Base-by-base conservation (phyloP, 2,888 invertebrate species). In the Lepetodrilus schrolli region DNA sequence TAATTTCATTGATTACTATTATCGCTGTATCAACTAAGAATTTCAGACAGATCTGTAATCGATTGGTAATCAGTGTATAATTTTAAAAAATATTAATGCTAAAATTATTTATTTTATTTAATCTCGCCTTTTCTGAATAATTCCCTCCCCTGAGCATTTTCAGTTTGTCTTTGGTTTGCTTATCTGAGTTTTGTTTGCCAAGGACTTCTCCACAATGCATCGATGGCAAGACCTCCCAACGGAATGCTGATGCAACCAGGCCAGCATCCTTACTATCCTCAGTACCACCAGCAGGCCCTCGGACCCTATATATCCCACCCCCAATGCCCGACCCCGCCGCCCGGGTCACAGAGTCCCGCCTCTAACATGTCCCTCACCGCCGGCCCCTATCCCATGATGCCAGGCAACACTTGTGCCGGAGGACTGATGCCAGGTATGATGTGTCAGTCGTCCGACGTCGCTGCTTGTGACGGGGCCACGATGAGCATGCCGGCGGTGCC, bases 261-360 rank as follows among this genome's bases (percentile, higher is more conserved):
- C 3, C 74, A 75, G 66, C 79, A 73, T 37, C 76, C 76, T 10
- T 75, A 70, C 71, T 76, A 77, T 78, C 74, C 80, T 13, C 81
- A 79, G 20, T 82, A 78, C 74, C 81, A 79, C 66, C 76, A 43
- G 74, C 48, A 38, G 50, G 43, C 65, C 72, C 74, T 71, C 30
- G 43, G 43, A 43, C 43, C 43, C 17, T 43, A 43, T 43, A 43
- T 43, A 17, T 17, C 43, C 43, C 17, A 43, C 43, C 43, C 43
- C 43, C 43, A 43, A 43, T 13, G 43, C 43, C 43, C 13, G 17
- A 43, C 43, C 43, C 43, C 43, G 13, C 43, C 43, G n/a, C 80
- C 72, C 50, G 80, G 77, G 72, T 74, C 70, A 78, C 26, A 80
- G 72, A 69, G 78, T 76, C 77, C 82, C 74, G 74, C 74, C 78